Evolutionary conservation across 2,113 vertebrate species (phyloP).

Genomic region (Tringa solitaria): DNA sequence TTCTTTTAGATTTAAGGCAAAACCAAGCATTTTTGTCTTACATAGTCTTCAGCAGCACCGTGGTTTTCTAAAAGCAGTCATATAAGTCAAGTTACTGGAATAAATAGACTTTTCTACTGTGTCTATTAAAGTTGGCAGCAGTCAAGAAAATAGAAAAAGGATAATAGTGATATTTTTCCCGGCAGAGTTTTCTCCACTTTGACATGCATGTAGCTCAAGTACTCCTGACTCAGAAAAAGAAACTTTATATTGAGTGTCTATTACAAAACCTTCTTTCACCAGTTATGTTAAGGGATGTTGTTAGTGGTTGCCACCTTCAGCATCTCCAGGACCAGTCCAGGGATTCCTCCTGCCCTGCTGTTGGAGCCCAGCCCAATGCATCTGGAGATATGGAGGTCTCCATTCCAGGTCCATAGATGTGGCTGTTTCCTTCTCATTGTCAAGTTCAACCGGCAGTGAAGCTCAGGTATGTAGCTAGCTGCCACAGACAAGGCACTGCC

Average conservation of each 20-base stretch:
- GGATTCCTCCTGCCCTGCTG: not conserved
- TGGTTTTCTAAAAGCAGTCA: not conserved
- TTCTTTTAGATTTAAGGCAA: not conserved
- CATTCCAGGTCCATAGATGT: accelerated
- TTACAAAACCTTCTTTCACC: not conserved
- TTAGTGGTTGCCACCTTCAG: not conserved
- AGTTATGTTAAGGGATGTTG: accelerated
- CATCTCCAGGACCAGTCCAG: not conserved
- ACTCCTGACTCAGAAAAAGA: not conserved
- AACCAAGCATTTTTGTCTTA: not conserved
- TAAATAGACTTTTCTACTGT: not conserved
- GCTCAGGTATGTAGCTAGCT: not conserved
- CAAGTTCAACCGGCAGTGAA: not conserved
- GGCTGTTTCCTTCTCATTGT: not conserved
- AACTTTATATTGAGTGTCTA: not conserved
- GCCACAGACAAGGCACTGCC: not conserved
- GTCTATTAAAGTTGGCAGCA: not conserved
- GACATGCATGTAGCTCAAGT: not conserved
- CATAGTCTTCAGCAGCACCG: not conserved
- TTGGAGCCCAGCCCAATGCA: accelerated
- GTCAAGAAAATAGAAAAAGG: not conserved
- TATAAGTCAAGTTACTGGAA: not conserved
- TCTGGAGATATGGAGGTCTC: not conserved
- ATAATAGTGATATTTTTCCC: not conserved
- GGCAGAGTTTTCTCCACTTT: not conserved